Percentiles rank a stretch among this genome's conserved stretches.
Evolutionary conservation across 2,888 invertebrate species (phyloP).

Genomic region (Platerodrilus igneus): DNA sequence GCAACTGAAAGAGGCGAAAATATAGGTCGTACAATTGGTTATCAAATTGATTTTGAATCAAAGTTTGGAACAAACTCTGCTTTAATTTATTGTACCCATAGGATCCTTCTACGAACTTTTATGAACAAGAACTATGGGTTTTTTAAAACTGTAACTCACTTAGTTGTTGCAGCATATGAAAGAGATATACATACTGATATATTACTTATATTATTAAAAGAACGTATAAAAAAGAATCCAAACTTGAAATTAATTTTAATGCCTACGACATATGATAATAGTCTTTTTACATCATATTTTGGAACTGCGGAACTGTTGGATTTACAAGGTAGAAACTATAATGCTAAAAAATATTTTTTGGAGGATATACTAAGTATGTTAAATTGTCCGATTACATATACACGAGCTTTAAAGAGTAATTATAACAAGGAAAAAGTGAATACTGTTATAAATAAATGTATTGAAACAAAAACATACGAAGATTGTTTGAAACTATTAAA

Average conservation of each 20-base stretch:
- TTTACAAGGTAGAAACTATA: slow-evolving; percentile 59
- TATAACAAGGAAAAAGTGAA: too few relatives aligned
- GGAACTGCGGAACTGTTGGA: slow-evolving; percentile 46
- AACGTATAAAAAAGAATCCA: slow-evolving; percentile 64
- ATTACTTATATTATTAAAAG: slow-evolving; percentile 77
- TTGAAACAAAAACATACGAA: slow-evolving; percentile 56
- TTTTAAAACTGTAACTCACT: slow-evolving; percentile 71
- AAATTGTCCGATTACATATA: neutral
- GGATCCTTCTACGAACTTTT: slow-evolving; percentile 80
- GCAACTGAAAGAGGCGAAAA: slow-evolving; percentile 57
- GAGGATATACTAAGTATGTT: slow-evolving; percentile 86
- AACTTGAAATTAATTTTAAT: slow-evolving; percentile 81
- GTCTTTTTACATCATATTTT: slow-evolving; percentile 83
- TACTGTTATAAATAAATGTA: slow-evolving; percentile 59
- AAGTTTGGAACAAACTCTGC: slow-evolving; percentile 74
- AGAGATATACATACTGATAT: slow-evolving; percentile 91
- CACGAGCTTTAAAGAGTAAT: neutral
- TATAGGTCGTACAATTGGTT: slow-evolving; percentile 67
- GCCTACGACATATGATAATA: slow-evolving; percentile 90
- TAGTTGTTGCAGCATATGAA: slow-evolving; percentile 94
- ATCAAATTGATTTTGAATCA: slow-evolving; percentile 88
- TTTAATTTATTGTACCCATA: slow-evolving; percentile 88
- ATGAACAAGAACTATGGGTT: slow-evolving; percentile 69
- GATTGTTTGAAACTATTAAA: slow-evolving; percentile 61
- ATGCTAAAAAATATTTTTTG: slow-evolving; percentile 71